Conservation (phyloP, 2,888 invertebrate genomes). For the Anthrax anthrax region DNA sequence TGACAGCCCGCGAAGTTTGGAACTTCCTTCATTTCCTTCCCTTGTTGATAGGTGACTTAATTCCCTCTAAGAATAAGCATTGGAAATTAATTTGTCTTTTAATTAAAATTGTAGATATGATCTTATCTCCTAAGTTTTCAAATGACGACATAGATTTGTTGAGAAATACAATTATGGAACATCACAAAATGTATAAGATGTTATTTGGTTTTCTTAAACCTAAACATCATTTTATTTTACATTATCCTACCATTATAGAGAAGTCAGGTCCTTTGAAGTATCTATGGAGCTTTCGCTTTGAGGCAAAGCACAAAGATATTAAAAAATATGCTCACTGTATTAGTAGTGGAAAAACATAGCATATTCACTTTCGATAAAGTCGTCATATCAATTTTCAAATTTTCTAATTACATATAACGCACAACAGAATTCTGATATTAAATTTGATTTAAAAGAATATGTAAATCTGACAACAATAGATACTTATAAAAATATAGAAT, state of each 20-base stretch:
- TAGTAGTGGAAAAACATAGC: too few species aligned
- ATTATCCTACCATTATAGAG: slow-evolving; percentile 4
- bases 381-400: too few species aligned
- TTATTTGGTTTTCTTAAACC: slow-evolving; percentile 3
- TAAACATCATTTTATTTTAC: slow-evolving; percentile 4
- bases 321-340: slow-evolving; percentile 3
- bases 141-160: not conserved
- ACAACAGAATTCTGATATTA: too few species aligned
- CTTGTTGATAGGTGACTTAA: not conserved
- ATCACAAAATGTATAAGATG: not conserved
- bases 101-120: slow-evolving; percentile 8
- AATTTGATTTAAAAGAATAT: too few species aligned
- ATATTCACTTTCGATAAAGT: too few species aligned
- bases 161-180: not conserved
- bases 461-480: too few species aligned
- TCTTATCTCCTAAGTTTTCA: slow-evolving; percentile 4
- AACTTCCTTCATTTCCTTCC: not conserved
- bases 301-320: slow-evolving; percentile 4
- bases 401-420: too few species aligned
- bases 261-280: slow-evolving; percentile 5
- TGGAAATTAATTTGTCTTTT: slow-evolving; percentile 9
- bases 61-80: not conserved
- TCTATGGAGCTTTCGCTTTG: slow-evolving; percentile 4
- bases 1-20: not conserved
- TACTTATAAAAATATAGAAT: too few species aligned